Evolutionary conservation across 2,113 vertebrate genomes (phyloP), one percentile per base, ranked within the genome.

Genomic region (Leptobrachium leishanense): DNA sequence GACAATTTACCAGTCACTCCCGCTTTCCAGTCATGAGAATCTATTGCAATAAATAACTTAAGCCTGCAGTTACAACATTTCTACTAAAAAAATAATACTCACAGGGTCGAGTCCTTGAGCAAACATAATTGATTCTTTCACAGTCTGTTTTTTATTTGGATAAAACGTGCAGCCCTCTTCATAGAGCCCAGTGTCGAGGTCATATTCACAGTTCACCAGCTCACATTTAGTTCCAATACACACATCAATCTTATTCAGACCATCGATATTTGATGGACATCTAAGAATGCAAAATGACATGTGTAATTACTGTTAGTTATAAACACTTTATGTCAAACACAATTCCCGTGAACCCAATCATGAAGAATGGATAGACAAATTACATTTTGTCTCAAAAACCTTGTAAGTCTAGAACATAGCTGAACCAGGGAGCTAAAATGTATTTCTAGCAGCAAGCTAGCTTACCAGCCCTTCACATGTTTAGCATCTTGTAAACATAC

Each of bases 101-200:
- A 92, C 88, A 71, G 87, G 88, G 6, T 76, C 0, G 0, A 90
- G 8, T 43, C 67, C 82, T 85, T 87, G 88, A 77, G 84, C 82
- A 71, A 85, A 87, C 90, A 91, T 91, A 73, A 92, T 85, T 59
- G 90, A 92, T 63, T 43, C 82, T 39, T 13, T 62, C 43, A 80
- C 50, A 40, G 10, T 57, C 84, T 89, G 85, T 12, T 1, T 57
- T 83, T 74, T 81, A 9, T 88, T 2, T 66, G 88, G 87, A 44
- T 90, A 55, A 81, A 92, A 93, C 41, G 1, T 39, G 42, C 90
- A 91, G 41, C 84, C 86, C 46, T 82, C 76, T 84, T 90, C 87
- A 74, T 81, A 87, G 0, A 87, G 46, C 0, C 84, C 81, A 20
- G 80, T 88, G 64, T 2, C 0, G 13, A 2, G 8, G 8, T 85